Evolutionary conservation across 2,888 invertebrate genomes (phyloP), one percentile per base, ranked within the genome.

Genomic region (Elysia crispata): DNA sequence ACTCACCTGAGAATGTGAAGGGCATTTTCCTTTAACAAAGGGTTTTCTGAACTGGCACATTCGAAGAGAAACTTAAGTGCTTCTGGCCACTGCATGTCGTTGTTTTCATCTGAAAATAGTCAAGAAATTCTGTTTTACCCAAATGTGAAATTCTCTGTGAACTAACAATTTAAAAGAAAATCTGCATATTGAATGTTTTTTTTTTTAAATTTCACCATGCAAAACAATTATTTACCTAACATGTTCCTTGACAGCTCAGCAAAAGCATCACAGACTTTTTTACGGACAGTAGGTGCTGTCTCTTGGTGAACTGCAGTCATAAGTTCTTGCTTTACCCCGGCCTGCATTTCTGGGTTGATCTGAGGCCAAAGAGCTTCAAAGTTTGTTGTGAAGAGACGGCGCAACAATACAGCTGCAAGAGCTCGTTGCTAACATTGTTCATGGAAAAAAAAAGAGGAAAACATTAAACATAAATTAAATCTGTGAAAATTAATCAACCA

Each of bases 71-170:
- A 98, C 83, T 93, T 93, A 84, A 99, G 94, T 91, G 99, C 97
- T 92, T 98, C 98, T 15, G 97, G 97, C 99, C 98, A 99, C 86
- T 95, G 95, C 93, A 98, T 98, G 91, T 96, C 97, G 75, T 98
- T 97, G 91, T 97, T 97, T 87, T 98, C 98, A 90, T 98, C 98
- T 93, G 84, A n/a, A 87, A 86, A 60, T 57, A 54, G 25, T 76
- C 79, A 80, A 41, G 5, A 6, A 41, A 3, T 41, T 41, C n/a
- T 41, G 5, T 6, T 41, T 41, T 41, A 41, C 5, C 11, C 41
- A 41, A 41, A 41, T 3, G 11, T 41, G 3, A 41, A 41, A n/a
- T n/a, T n/a, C n/a, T n/a, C n/a, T n/a, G n/a, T n/a, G n/a, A 41
- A 11, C 41, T 3, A 41, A 6, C 3, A 41, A 41, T 41, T 6